Base-by-base conservation (phyloP, 1,140 invertebrate species). In the Riptortus pedestris region DNA sequence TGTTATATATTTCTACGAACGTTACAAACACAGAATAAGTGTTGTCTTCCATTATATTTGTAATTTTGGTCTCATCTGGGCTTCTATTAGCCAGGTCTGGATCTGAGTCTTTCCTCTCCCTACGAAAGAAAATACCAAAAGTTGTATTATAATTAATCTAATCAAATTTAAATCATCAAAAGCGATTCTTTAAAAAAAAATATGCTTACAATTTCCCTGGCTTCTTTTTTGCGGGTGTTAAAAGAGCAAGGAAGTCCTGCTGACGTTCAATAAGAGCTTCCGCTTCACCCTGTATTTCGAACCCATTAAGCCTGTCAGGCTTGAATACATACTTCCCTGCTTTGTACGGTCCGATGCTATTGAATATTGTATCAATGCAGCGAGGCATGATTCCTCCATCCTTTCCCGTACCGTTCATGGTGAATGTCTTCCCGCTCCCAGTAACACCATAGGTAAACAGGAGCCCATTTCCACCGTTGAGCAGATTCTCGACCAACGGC, bases 1-100 rank as follows among this genome's bases (percentile, higher is more conserved):
- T 98, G 73, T 99, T 99, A 75, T 99, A 99, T 71, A 99, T 91
- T 77, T 99, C 96, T 64, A 96, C 83, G 73, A 96, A 98, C 3
- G 91, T 94, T 3, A 98, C 83, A 78, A 98, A 99, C 2, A 99
- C 89, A 27, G 90, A 82, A 77, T 87, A 95, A 45, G 83, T 80
- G 72, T 84, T 88, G 69, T 93, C 91, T 69, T 89, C 84, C 72
- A 90, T 86, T 2, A 93, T 73, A 29, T 81, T 79, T 0, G 76
- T 73, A n/a, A 93, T 74, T 68, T 80, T 80, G 0, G 79, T 79
- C 3, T 78, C 66, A 67, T 87, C 85, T 1, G 76, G 73, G 66
- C 65, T 72, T 69, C 74, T 73, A 69, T 52, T 73, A 72, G 57
- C 71, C 71, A 64, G 71, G 58, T 76, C 73, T 5, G 74, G 69